Evolutionary conservation across 2,888 invertebrate species (phyloP), one percentile per base, ranked within the genome.

Genomic region (Anagyrus pseudococci): DNA sequence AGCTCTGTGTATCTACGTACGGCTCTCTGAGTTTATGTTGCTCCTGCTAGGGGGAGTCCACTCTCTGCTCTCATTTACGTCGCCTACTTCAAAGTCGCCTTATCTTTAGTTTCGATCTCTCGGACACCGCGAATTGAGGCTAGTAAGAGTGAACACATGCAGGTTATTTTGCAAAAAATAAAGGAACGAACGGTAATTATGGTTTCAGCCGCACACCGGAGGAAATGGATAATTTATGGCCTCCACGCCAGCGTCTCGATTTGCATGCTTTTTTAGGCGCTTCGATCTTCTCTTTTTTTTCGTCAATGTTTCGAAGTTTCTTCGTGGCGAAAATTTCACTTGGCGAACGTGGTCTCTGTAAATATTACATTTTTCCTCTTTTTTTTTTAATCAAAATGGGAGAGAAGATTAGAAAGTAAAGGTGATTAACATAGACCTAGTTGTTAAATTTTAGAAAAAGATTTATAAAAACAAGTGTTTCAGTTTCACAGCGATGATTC

Each of bases 21-120:
- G 41, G 23, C 49, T 46, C 53, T 29, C 29, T 29, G 10, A 4
- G 4, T 29, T 29, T 29, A 29, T 29, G 29, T 7, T 29, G 29
- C 47, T 58, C 53, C 19, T 52, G 13, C 7, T 17, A n/a, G n/a
- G n/a, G n/a, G n/a, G n/a, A n/a, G n/a, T n/a, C 13, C 25, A 2
- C 25, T n/a, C 33, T 20, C 19, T 61, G 56, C 56, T 66, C 54
- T 60, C 53, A 47, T 62, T 66, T 53, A 33, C 22, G 48, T 56
- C 40, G 46, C 49, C 54, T 59, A 66, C 56, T 53, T 53, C 22
- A 26, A 40, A 52, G 10, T 19, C 4, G 20, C 22, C 52, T 52
- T 48, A 17, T 25, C 37, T 13, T 6, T 17, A 40, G 37, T 23
- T 40, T 10, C 20, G 52, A 52, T 52, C 48, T 23, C 23, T 20